These are phyloP conservation scores for Nematolebias whitei DNA, from an alignment of 2,113 vertebrate genomes.

Conservation along the genomic window DNA sequence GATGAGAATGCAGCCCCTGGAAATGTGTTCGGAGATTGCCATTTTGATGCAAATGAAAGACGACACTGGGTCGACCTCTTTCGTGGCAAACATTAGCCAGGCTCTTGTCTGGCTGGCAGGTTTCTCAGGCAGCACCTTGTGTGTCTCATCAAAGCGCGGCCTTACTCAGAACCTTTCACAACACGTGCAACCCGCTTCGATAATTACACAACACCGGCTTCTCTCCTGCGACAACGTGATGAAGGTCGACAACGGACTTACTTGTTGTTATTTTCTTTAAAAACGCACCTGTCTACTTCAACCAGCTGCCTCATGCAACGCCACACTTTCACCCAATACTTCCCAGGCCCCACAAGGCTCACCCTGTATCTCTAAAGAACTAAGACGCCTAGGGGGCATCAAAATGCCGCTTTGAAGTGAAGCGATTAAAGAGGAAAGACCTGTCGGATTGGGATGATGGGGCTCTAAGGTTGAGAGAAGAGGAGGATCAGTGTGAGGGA, in stretches of 20 bases:
- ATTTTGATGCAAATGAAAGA: constrained; percentile 60
- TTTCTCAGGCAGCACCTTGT: constrained; percentile 25
- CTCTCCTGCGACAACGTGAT: constrained; percentile 20
- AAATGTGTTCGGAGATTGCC: constrained; percentile 19
- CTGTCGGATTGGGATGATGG: constrained; percentile 68
- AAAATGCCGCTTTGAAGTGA: constrained; percentile 72
- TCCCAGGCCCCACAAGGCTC: constrained; percentile 58
- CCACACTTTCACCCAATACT: constrained; percentile 54
- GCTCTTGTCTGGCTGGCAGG: constrained; percentile 28
- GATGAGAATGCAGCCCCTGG: constrained; percentile 29
- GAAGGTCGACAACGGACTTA: constrained; percentile 37
- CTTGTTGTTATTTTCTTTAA: constrained; percentile 61
- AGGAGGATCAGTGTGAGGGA: constrained; percentile 66
- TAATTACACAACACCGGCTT: constrained; percentile 33
- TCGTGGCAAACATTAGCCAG: constrained; percentile 50
- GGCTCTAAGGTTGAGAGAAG: constrained; percentile 53
- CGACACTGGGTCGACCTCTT: constrained; percentile 48
- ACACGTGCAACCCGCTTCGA: constrained; percentile 32
- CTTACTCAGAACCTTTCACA: constrained; percentile 11
- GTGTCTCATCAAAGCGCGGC: constrained; percentile 41
- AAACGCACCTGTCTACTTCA: constrained; percentile 33
- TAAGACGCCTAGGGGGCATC: constrained; percentile 48
- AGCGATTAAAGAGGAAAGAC: constrained; percentile 74
- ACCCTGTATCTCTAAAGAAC: constrained; percentile 49
- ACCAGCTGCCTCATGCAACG: constrained; percentile 24